A percentile compares a stretch with the other conserved stretches of the same genome.
phyloP scores from a whole-genome alignment of 2,113 vertebrate genomes.

The Ginglymostoma cirratum region DNA sequence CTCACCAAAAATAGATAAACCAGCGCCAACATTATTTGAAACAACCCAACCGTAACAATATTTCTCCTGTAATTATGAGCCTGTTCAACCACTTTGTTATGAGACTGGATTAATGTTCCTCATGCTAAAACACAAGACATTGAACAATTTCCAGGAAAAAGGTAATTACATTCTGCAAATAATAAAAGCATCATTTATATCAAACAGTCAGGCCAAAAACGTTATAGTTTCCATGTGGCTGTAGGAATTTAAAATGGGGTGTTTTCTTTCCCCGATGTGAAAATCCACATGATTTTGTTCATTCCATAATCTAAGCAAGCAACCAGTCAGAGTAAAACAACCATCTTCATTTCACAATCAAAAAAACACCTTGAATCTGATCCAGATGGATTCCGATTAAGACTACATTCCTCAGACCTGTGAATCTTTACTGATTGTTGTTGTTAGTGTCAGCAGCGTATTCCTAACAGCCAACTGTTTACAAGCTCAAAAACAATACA shows the following conservation, averaged over 20 bases:
- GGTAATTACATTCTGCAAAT: neutral
- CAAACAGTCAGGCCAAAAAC: neutral
- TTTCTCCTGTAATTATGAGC: neutral
- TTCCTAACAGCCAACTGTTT: neutral
- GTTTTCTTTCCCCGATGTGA: neutral
- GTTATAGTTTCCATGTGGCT: slow-evolving; percentile 6
- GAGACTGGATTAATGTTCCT: neutral
- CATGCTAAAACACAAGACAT: neutral
- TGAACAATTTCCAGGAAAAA: slow-evolving; percentile 3
- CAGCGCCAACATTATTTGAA: neutral
- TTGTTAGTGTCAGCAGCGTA: neutral
- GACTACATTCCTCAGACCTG: neutral
- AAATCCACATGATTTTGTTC: neutral
- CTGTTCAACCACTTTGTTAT: neutral
- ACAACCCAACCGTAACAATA: neutral
- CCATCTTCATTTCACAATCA: neutral
- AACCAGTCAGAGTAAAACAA: neutral
- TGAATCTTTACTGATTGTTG: neutral
- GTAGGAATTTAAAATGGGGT: neutral
- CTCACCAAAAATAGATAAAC: neutral
- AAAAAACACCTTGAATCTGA: neutral
- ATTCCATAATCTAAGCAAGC: neutral
- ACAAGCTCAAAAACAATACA: neutral
- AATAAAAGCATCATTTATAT: neutral
- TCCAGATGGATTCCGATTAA: neutral